Evolutionary conservation across 2,797 vertebrate genomes (phyloP).

Genomic region (Babyrousa celebensis): DNA sequence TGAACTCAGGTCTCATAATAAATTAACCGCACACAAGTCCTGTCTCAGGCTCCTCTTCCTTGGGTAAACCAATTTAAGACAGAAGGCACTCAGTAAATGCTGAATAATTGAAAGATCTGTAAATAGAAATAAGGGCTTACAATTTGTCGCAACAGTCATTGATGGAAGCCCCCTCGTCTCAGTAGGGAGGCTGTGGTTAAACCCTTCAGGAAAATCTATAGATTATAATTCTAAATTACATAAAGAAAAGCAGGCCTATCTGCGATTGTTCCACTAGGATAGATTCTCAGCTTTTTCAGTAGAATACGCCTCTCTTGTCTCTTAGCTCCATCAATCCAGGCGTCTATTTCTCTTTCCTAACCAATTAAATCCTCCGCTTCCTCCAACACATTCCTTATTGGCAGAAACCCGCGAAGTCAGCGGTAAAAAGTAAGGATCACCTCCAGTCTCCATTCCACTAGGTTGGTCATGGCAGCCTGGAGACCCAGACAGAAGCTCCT

Average conservation of each 20-base stretch:
- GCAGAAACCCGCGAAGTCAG: background rate
- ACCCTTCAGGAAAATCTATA: background rate
- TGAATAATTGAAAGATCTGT: background rate
- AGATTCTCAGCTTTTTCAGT: background rate
- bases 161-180: too few species aligned
- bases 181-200: background rate
- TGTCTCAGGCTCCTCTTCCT: background rate
- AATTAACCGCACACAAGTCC: background rate
- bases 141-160: background rate
- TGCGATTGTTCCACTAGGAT: background rate
- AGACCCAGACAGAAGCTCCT: accelerated
- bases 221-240: background rate
- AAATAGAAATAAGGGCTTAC: background rate
- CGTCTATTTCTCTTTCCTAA: background rate
- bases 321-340: background rate
- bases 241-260: background rate
- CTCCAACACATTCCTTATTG: too few species aligned
- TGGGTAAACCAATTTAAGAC: background rate
- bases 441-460: background rate
- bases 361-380: background rate
- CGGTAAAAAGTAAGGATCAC: background rate
- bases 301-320: background rate
- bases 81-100: background rate
- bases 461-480: background rate
- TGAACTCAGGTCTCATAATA: background rate